A percentile compares a stretch with the other conserved stretches of the same genome.
These are phyloP conservation scores for Parthenolecanium corni DNA, from an alignment of 2,888 invertebrate species.

Conservation along the genomic window DNA sequence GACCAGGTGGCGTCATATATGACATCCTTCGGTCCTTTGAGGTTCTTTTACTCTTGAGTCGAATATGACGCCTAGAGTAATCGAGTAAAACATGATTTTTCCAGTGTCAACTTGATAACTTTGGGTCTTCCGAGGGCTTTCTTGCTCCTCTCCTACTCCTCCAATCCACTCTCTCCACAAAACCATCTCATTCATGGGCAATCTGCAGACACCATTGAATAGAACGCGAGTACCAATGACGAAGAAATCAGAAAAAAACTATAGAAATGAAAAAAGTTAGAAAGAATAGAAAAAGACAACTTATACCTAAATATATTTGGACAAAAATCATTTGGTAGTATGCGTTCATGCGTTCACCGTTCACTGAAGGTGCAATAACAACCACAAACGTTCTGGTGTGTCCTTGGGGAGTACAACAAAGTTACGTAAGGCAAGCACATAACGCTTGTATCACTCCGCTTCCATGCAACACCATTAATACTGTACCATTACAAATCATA, in stretches of 20 bases:
- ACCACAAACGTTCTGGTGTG: slow-evolving; percentile 26
- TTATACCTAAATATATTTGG: neutral
- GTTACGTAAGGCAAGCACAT: slow-evolving; percentile 27
- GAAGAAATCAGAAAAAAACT: neutral
- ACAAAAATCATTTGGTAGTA: slow-evolving; percentile 17
- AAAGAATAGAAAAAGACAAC: neutral
- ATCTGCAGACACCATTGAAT: too few species aligned
- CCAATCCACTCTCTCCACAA: too few species aligned
- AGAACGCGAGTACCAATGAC: neutral
- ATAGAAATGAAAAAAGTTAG: too few species aligned
- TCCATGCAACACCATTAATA: slow-evolving; percentile 27
- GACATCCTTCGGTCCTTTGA: too few species aligned
- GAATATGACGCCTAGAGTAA: too few species aligned
- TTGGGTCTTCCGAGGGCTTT: too few species aligned
- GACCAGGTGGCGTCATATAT: too few species aligned
- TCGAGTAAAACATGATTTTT: too few species aligned
- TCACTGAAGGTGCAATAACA: slow-evolving; percentile 28
- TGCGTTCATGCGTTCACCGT: slow-evolving; percentile 27
- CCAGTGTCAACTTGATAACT: too few species aligned
- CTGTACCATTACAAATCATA: slow-evolving; percentile 28
- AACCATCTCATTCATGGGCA: too few species aligned
- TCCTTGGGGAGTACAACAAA: slow-evolving; percentile 28
- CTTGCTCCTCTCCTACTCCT: too few species aligned
- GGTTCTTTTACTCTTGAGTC: too few species aligned
- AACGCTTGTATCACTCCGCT: slow-evolving; percentile 22